Conservation (phyloP, 2,113 vertebrate genomes). For the Colossoma macropomum region DNA sequence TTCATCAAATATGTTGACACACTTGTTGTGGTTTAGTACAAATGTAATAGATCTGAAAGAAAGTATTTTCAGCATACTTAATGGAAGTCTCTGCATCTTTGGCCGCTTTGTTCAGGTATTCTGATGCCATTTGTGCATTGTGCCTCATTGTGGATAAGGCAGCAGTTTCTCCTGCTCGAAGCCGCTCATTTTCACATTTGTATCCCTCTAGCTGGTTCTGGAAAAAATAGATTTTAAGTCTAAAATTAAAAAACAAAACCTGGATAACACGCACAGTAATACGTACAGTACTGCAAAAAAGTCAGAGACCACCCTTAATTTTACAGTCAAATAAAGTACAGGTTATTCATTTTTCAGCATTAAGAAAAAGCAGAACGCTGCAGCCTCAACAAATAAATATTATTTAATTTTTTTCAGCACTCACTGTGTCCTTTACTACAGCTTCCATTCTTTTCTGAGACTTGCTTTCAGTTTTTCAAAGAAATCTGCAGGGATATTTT, state of each 20-base stretch:
- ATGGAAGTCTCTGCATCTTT: conserved; percentile 49
- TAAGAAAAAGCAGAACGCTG: too few species aligned
- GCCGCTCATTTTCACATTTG: conserved; percentile 72
- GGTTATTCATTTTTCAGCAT: too few species aligned
- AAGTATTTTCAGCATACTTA: conserved; percentile 5
- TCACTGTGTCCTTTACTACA: too few species aligned
- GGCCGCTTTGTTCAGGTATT: conserved; percentile 80
- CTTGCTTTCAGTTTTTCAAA: too few species aligned
- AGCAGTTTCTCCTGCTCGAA: conserved; percentile 76
- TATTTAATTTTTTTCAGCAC: too few species aligned
- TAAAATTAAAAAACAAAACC: neutral
- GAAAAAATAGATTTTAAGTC: neutral
- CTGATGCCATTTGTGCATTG: conserved; percentile 83
- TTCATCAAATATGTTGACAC: neutral
- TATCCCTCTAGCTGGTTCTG: conserved; percentile 79
- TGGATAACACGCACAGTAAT: neutral
- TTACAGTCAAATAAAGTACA: too few species aligned
- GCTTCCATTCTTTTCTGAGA: too few species aligned
- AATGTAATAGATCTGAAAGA: neutral
- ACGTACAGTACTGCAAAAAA: too few species aligned
- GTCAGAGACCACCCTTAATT: too few species aligned
- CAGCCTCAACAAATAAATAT: too few species aligned
- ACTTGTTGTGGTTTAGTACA: neutral
- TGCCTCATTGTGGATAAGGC: conserved; percentile 78
- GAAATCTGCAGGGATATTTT: too few species aligned